Percentiles rank a stretch among this genome's conserved stretches.
Evolutionary conservation across 2,113 vertebrate species (phyloP).

Genomic region (Lasiurus borealis): DNA sequence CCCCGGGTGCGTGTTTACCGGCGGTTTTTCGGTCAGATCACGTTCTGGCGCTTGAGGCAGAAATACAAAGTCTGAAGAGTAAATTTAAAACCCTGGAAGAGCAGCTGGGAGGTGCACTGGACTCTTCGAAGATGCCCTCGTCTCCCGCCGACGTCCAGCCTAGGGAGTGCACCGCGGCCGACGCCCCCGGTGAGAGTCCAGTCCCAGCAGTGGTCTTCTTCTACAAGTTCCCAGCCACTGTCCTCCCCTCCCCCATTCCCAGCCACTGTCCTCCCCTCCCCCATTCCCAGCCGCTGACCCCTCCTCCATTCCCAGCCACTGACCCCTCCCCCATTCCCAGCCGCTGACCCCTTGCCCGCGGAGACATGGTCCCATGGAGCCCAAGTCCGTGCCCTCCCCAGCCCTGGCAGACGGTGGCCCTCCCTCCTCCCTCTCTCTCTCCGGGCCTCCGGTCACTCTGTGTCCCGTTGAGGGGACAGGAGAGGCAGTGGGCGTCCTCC

Average conservation of each 20-base stretch:
- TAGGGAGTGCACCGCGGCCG: conserved; percentile 58
- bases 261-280: too few relatives aligned
- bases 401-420: background rate
- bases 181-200: conserved; percentile 78
- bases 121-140: background rate
- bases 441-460: background rate
- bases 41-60: conserved; percentile 84
- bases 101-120: conserved; percentile 70
- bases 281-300: too few relatives aligned
- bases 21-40: conserved; percentile 71
- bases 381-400: background rate
- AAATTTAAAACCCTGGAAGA: conserved; percentile 81
- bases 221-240: background rate
- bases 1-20: background rate
- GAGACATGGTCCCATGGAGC: too few relatives aligned
- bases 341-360: too few relatives aligned
- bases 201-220: background rate
- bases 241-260: too few relatives aligned
- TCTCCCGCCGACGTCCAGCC: conserved; percentile 72
- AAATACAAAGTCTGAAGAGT: conserved; percentile 82
- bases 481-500: too few relatives aligned
- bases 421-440: background rate
- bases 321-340: too few relatives aligned
- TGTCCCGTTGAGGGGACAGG: background rate
- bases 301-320: too few relatives aligned